phyloP scores from a whole-genome alignment of 2,888 invertebrate genomes.

The Apamea sordens region DNA sequence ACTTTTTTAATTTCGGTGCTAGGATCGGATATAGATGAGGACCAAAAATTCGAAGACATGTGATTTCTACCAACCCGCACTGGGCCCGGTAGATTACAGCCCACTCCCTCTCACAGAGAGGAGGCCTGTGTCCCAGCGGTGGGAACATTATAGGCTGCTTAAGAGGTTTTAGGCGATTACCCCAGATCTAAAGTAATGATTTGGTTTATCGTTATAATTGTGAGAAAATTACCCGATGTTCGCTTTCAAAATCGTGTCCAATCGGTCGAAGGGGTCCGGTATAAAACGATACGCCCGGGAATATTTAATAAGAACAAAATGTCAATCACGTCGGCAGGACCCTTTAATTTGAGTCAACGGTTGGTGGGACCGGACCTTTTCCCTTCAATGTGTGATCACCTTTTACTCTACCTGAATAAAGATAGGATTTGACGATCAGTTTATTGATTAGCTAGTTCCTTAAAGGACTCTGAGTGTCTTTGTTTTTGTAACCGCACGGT shows the following conservation, averaged over 20 bases:
- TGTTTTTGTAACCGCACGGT: no score
- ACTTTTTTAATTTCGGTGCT: no score
- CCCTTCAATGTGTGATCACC: background rate
- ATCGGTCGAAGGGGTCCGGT: conserved; percentile 11
- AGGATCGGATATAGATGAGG: no score
- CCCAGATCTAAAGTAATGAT: background rate
- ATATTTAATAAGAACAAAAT: conserved; percentile 57
- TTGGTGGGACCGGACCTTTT: conserved; percentile 34
- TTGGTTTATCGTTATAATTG: background rate
- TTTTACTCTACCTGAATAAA: conserved; percentile 17
- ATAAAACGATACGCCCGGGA: conserved; percentile 17
- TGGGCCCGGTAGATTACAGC: no score
- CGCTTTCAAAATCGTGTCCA: background rate
- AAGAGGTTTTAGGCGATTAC: background rate
- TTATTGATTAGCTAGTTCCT: conserved; percentile 21
- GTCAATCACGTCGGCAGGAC: conserved; percentile 48
- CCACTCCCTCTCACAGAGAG: no score
- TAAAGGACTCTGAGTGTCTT: no score
- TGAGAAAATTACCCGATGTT: background rate
- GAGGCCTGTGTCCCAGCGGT: no score
- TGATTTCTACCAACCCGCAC: no score
- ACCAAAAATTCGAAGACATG: no score
- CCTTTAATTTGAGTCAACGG: conserved; percentile 51
- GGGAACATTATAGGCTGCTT: no score
- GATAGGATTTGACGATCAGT: conserved; percentile 2